These are phyloP conservation scores for Agrilus biguttatus DNA, from an alignment of 2,888 invertebrate genomes.

Conservation along the genomic window DNA sequence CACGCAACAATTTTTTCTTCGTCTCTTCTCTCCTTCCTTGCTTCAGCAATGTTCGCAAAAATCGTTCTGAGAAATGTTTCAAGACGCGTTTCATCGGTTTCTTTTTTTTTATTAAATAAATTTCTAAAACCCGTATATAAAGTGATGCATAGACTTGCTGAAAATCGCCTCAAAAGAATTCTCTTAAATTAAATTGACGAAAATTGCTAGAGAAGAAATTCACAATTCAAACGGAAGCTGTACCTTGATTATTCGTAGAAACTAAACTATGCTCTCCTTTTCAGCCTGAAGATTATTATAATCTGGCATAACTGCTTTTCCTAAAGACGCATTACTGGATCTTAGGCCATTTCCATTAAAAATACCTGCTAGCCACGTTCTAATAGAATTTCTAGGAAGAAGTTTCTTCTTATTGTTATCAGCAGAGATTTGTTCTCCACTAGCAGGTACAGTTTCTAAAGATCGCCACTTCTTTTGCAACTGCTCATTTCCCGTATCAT, in stretches of 20 bases:
- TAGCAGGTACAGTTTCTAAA: conserved; percentile 48
- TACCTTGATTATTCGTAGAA: too few species aligned
- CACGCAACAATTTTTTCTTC: too few species aligned
- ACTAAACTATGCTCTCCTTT: conserved; percentile 43
- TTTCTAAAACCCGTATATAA: conserved; percentile 3
- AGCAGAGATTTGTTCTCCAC: conserved; percentile 19
- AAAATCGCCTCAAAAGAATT: neutral
- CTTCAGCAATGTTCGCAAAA: too few species aligned
- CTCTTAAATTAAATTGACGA: neutral
- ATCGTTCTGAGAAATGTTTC: too few species aligned
- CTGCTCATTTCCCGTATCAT: conserved; percentile 25
- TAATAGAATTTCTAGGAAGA: conserved; percentile 46
- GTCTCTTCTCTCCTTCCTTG: too few species aligned
- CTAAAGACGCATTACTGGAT: conserved; percentile 44
- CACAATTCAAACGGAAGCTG: too few species aligned
- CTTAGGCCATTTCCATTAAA: conserved; percentile 59
- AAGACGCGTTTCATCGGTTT: too few species aligned
- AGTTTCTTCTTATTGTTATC: conserved; percentile 42
- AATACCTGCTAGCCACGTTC: conserved; percentile 58
- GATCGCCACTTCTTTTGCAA: conserved; percentile 62
- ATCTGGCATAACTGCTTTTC: conserved; percentile 37
- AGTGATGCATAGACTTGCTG: conserved; percentile 4
- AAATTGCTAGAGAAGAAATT: too few species aligned
- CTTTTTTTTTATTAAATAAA: neutral
- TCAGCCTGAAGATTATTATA: conserved; percentile 41